Evolutionary conservation across 2,888 invertebrate genomes (phyloP).

Genomic region (Leptopilina myrica): DNA sequence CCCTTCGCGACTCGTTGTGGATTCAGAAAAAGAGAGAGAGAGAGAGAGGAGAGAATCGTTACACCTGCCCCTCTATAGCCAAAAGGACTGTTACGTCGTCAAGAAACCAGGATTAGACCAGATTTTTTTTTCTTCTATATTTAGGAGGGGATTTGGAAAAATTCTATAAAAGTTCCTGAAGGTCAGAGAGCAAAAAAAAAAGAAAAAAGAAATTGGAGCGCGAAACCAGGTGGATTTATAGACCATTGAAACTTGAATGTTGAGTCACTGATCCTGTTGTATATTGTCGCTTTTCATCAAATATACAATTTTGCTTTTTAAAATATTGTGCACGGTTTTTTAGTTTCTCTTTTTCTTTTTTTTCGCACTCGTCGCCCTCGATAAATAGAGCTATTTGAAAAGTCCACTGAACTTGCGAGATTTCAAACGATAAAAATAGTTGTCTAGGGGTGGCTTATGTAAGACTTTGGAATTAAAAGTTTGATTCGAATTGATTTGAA

Average conservation of each 20-base stretch:
- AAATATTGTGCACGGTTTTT: not conserved
- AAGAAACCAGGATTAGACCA: conserved; percentile 49
- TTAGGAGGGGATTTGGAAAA: not conserved
- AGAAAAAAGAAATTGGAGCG: not conserved
- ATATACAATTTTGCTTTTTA: not conserved
- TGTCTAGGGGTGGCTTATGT: no score
- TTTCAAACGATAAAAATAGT: not conserved
- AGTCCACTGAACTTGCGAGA: not conserved
- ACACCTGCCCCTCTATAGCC: conserved; percentile 52
- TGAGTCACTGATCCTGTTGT: conserved; percentile 31
- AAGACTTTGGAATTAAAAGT: no score
- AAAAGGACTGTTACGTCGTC: conserved; percentile 47
- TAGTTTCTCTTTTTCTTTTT: not conserved
- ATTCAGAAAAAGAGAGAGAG: no score
- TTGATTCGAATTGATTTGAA: no score
- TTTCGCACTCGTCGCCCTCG: not conserved
- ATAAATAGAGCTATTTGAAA: not conserved
- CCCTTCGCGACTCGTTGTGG: conserved; percentile 53
- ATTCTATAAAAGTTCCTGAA: conserved; percentile 2
- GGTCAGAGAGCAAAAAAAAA: not conserved
- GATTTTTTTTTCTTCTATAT: conserved; percentile 16
- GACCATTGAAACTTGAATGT: not conserved
- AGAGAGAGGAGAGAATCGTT: conserved; percentile 35
- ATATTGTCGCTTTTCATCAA: not conserved
- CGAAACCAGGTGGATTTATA: conserved; percentile 27